Conservation (phyloP, 2,797 vertebrate species). For the Gallinago stenura region DNA sequence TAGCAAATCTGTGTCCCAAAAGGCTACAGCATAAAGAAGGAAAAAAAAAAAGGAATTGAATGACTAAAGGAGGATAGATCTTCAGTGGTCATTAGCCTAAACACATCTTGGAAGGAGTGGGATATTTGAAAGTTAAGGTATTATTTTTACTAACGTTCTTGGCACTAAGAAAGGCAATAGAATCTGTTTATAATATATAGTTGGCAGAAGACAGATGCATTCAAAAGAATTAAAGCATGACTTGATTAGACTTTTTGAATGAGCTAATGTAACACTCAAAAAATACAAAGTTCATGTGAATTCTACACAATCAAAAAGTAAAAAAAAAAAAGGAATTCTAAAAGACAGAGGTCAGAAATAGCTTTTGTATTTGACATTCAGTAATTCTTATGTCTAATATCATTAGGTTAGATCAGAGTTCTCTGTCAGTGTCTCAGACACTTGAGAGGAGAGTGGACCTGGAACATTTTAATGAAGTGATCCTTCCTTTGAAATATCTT, state of each 20-base stretch:
- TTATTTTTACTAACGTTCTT: background rate
- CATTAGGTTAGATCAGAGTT: background rate
- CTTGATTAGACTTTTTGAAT: background rate
- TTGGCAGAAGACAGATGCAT: background rate
- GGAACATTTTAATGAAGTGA: background rate
- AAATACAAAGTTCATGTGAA: background rate
- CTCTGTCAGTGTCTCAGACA: background rate
- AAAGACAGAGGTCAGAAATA: background rate
- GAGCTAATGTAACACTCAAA: background rate
- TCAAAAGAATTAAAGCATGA: background rate
- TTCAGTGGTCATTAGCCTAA: background rate
- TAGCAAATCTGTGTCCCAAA: background rate
- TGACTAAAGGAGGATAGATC: fast-evolving
- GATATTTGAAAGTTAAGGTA: background rate
- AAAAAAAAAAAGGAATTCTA: background rate
- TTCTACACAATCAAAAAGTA: background rate
- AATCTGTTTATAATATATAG: background rate
- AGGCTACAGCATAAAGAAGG: background rate
- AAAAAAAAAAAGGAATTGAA: background rate
- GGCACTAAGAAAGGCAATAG: background rate
- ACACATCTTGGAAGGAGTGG: background rate
- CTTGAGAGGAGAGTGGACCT: background rate
- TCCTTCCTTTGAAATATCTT: background rate
- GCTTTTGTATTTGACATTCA: background rate
- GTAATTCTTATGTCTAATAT: background rate